Percentiles rank a stretch among this genome's conserved stretches.
phyloP scores from a whole-genome alignment of 2,113 vertebrate genomes.

The human region GRCh38 chr3:9008001-9008500 shows the following conservation, averaged over 20 bases:
- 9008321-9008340: background rate
- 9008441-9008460: background rate
- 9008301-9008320: background rate
- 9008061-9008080: background rate
- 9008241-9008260: background rate
- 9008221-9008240: background rate
- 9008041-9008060: background rate
- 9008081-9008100: background rate
- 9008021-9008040: background rate
- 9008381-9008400: background rate
- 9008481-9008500: background rate
- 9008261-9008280: background rate
- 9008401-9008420: too few species aligned
- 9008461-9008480: background rate
- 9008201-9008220: too few species aligned
- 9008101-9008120: background rate
- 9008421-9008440: background rate
- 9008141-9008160: too few species aligned
- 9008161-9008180: background rate
- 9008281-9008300: background rate
- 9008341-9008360: background rate
- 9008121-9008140: background rate
- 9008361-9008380: background rate
- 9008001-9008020: background rate
- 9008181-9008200: background rate